Evolutionary conservation across 2,113 vertebrate genomes (phyloP).

Genomic region (Brevimyrus niger): DNA sequence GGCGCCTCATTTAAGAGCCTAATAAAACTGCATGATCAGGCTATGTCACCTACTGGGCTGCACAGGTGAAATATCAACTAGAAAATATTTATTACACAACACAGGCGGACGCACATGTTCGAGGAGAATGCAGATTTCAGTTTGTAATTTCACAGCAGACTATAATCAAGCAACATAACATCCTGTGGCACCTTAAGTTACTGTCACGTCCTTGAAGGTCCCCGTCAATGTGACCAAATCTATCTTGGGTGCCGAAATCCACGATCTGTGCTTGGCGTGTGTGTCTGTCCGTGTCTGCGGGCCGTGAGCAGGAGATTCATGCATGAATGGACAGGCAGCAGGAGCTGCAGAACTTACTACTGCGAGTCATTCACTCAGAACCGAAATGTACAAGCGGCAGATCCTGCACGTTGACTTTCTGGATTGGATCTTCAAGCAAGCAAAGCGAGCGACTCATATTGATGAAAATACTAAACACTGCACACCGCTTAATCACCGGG

Average conservation of each 20-base stretch:
- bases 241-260: neutral
- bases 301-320: neutral
- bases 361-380: neutral
- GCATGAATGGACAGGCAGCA: neutral
- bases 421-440: neutral
- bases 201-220: neutral
- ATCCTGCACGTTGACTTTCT: neutral
- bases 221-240: neutral
- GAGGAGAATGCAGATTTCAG: neutral
- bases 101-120: neutral
- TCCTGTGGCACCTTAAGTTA: neutral
- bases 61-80: neutral
- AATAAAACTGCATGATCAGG: neutral
- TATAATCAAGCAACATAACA: neutral
- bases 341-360: neutral
- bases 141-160: neutral
- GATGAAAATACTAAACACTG: neutral
- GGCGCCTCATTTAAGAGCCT: neutral
- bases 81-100: neutral
- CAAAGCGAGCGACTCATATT: neutral
- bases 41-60: neutral
- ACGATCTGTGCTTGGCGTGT: neutral
- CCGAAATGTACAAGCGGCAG: neutral
- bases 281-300: neutral
- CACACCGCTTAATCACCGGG: neutral